These are phyloP conservation scores for Hedychridium roseum DNA, from an alignment of 2,888 invertebrate genomes.

Conservation along the genomic window DNA sequence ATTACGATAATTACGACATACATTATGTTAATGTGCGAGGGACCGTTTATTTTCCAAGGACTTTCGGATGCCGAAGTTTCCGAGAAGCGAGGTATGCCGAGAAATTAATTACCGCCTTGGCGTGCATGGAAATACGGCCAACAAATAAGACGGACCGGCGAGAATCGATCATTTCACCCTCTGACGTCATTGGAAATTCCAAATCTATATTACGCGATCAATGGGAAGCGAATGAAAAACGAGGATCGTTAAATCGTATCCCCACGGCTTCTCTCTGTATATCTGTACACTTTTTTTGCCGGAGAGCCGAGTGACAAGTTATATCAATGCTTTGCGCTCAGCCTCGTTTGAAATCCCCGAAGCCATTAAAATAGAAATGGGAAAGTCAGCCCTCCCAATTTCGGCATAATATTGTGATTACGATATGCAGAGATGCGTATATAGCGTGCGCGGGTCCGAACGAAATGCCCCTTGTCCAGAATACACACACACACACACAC, in stretches of 20 bases:
- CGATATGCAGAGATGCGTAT: conserved; percentile 50
- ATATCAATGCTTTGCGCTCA: conserved; percentile 46
- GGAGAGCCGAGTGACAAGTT: conserved; percentile 40
- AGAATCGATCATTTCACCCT: too few relatives aligned
- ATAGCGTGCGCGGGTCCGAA: conserved; percentile 36
- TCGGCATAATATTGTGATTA: conserved; percentile 62
- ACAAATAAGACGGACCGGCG: too few relatives aligned
- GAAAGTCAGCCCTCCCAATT: conserved; percentile 58
- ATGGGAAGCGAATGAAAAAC: conserved; percentile 32
- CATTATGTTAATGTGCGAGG: conserved; percentile 55
- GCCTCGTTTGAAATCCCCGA: conserved; percentile 53
- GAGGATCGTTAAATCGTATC: conserved; percentile 33
- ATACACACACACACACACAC: conserved; percentile 20
- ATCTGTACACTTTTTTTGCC: conserved; percentile 26
- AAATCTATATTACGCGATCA: too few relatives aligned
- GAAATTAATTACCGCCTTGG: background rate
- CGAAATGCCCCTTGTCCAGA: conserved; percentile 47
- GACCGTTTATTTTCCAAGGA: conserved; percentile 45
- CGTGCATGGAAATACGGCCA: background rate
- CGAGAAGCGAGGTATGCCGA: conserved; percentile 25
- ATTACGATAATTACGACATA: conserved; percentile 58
- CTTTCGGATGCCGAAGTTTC: conserved; percentile 39
- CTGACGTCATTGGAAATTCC: too few relatives aligned
- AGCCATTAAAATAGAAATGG: conserved; percentile 61
- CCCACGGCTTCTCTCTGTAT: conserved; percentile 37